A percentile compares a stretch with the other conserved stretches of the same genome.
phyloP scores from a whole-genome alignment of 1,140 invertebrate genomes.

The Eumeta japonica region DNA sequence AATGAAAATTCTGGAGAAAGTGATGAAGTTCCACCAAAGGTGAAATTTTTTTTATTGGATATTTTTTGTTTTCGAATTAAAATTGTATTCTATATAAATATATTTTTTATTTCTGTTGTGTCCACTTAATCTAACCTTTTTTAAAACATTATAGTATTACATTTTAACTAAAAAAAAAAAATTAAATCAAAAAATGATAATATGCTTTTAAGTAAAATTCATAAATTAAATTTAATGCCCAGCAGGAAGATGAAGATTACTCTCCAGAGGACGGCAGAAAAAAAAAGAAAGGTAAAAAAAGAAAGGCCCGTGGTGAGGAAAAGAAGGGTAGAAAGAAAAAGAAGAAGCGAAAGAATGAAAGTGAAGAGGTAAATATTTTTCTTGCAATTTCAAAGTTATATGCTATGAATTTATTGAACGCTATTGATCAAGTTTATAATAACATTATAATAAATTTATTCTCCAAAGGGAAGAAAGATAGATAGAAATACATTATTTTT shows the following conservation, averaged over 20 bases:
- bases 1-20: slow-evolving; percentile 72
- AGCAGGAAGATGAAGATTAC: slow-evolving; percentile 81
- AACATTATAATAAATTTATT: too few relatives aligned
- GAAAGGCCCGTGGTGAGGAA: slow-evolving; percentile 86
- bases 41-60: slow-evolving; percentile 20
- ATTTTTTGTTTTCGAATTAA: neutral
- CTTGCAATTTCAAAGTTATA: too few relatives aligned
- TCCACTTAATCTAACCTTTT: too few relatives aligned
- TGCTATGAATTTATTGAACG: too few relatives aligned
- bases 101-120: neutral
- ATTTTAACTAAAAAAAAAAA: too few relatives aligned
- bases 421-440: too few relatives aligned
- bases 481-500: too few relatives aligned
- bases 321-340: slow-evolving; percentile 90
- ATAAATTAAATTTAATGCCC: slow-evolving; percentile 14
- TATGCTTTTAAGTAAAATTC: too few relatives aligned
- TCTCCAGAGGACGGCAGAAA: slow-evolving; percentile 79
- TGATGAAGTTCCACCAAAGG: slow-evolving; percentile 66
- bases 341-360: slow-evolving; percentile 91
- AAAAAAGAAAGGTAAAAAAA: slow-evolving; percentile 89
- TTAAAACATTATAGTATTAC: too few relatives aligned
- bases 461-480: too few relatives aligned
- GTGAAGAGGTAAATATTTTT: slow-evolving; percentile 71
- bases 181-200: too few relatives aligned
- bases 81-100: neutral